Evolutionary conservation across 2,113 vertebrate species (phyloP).

Genomic region (Plectropomus leopardus): DNA sequence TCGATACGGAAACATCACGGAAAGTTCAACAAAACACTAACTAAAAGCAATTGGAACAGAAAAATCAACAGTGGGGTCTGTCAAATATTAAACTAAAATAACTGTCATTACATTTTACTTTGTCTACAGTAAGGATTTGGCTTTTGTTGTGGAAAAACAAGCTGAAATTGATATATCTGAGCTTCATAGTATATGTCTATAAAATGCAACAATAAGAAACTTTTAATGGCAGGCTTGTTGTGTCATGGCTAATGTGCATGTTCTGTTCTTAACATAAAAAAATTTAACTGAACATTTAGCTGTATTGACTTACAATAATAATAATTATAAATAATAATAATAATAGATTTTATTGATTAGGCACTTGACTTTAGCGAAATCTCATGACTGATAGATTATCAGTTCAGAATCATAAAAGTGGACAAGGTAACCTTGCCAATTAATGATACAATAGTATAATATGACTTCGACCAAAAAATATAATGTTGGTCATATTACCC

Average conservation of each 20-base stretch:
- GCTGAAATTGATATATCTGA: too few relatives aligned
- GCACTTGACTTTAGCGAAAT: too few relatives aligned
- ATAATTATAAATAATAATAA: too few relatives aligned
- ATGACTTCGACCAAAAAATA: neutral
- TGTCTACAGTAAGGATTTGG: too few relatives aligned
- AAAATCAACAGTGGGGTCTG: neutral
- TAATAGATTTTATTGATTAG: too few relatives aligned
- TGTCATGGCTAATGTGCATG: neutral
- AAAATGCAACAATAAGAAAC: too few relatives aligned
- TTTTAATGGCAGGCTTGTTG: too few relatives aligned
- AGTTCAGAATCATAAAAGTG: neutral
- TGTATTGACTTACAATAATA: too few relatives aligned
- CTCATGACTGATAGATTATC: neutral
- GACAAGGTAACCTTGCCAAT: neutral
- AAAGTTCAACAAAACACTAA: constrained; percentile 5
- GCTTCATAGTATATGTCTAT: too few relatives aligned
- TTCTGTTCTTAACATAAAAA: too few relatives aligned
- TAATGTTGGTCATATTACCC: neutral
- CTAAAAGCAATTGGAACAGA: neutral
- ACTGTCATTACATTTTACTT: neutral
- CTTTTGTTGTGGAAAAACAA: too few relatives aligned
- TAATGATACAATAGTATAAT: too few relatives aligned
- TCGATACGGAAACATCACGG: neutral
- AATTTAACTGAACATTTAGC: neutral
- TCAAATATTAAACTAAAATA: constrained; percentile 10